phyloP scores from a whole-genome alignment of 2,888 invertebrate species.

The Helleia helle region DNA sequence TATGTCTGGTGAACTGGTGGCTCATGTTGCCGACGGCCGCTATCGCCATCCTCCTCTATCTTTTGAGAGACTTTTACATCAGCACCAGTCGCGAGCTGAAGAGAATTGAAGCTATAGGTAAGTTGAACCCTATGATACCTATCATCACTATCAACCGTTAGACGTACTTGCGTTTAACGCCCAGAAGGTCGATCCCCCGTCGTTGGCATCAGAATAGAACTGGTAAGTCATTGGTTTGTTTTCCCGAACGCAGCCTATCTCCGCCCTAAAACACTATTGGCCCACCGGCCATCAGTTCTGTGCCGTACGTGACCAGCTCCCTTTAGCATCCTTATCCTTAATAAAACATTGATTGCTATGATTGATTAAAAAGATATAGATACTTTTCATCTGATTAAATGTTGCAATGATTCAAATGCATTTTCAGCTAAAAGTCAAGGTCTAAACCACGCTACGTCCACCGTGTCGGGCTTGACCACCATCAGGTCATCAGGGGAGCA shows the following conservation, averaged over 20 bases:
- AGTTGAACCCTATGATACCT: slow-evolving; percentile 33
- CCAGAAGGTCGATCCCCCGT: too few relatives aligned
- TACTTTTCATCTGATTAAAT: neutral
- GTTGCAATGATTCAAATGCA: neutral
- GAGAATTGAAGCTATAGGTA: slow-evolving; percentile 79
- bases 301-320: too few relatives aligned
- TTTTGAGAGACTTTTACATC: slow-evolving; percentile 80
- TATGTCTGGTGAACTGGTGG: slow-evolving; percentile 81
- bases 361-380: too few relatives aligned
- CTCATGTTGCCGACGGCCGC: slow-evolving; percentile 77
- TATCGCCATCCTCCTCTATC: slow-evolving; percentile 77
- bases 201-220: too few relatives aligned
- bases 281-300: too few relatives aligned
- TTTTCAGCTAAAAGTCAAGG: slow-evolving; percentile 86
- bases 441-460: slow-evolving; percentile 86
- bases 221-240: too few relatives aligned
- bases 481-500: slow-evolving; percentile 83
- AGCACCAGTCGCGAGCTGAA: slow-evolving; percentile 83
- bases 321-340: too few relatives aligned
- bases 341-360: too few relatives aligned
- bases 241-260: too few relatives aligned
- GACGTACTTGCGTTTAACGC: neutral
- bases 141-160: too few relatives aligned
- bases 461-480: slow-evolving; percentile 86
- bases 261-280: too few relatives aligned